Percentiles rank a stretch among this genome's conserved stretches.
phyloP scores from a whole-genome alignment of 1,140 invertebrate genomes.

The Meloidogyne exigua region DNA sequence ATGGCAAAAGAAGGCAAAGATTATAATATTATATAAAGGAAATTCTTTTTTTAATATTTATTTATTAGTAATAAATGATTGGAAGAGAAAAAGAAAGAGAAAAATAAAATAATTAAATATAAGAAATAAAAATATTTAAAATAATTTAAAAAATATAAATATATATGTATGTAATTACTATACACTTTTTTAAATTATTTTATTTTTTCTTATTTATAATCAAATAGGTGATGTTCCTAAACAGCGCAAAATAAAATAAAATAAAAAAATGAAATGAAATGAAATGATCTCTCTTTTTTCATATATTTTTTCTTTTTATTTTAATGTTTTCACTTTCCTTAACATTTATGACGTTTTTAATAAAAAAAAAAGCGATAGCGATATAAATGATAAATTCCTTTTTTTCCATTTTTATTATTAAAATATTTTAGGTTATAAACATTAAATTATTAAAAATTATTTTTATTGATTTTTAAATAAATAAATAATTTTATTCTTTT shows the following conservation, averaged over 20 bases:
- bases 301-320: too few relatives aligned
- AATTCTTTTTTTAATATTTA: neutral
- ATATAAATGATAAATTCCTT: neutral
- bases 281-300: neutral
- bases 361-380: neutral
- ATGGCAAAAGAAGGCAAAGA: conserved; percentile 1
- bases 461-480: too few relatives aligned
- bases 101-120: neutral
- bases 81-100: neutral
- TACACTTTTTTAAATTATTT: neutral
- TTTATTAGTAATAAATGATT: neutral
- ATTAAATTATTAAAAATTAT: too few relatives aligned
- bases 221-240: neutral
- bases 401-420: too few relatives aligned
- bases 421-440: too few relatives aligned
- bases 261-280: too few relatives aligned
- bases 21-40: too few relatives aligned
- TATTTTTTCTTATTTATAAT: too few relatives aligned
- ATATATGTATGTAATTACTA: too few relatives aligned
- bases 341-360: conserved; percentile 1
- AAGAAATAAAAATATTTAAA: too few relatives aligned
- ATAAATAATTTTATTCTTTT: too few relatives aligned
- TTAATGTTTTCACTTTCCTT: neutral
- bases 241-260: neutral
- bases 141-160: too few relatives aligned